A percentile compares a stretch with the other conserved stretches of the same genome.
Evolutionary conservation across 2,113 vertebrate genomes (phyloP).

Genomic region (Blennius ocellaris): DNA sequence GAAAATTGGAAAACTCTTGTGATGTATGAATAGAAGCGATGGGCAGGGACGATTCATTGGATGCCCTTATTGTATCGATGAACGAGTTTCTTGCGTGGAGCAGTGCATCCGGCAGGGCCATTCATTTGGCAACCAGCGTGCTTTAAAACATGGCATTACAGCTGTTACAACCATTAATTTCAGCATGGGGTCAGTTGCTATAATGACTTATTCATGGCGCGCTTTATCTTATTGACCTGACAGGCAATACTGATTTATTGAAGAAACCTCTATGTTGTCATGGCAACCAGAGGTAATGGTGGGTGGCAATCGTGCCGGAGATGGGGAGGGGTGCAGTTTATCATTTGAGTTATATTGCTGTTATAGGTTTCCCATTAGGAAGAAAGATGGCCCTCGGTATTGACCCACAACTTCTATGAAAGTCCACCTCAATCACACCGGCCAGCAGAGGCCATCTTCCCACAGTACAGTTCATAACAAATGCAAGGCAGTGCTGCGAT

Average conservation of each 20-base stretch:
- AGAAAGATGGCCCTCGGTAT: conserved; percentile 74
- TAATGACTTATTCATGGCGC: conserved; percentile 79
- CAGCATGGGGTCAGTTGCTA: conserved; percentile 71
- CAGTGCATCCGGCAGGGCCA: conserved; percentile 42
- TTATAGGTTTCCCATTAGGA: conserved; percentile 81
- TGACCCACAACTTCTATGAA: conserved; percentile 77
- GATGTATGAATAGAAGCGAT: conserved; percentile 66
- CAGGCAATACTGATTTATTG: conserved; percentile 78
- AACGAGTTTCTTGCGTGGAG: conserved; percentile 34
- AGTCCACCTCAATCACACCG: conserved; percentile 74
- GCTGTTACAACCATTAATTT: conserved; percentile 75
- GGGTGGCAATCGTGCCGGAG: conserved; percentile 67
- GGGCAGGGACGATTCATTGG: conserved; percentile 61
- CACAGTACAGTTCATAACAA: conserved; percentile 24
- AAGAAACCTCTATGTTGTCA: conserved; percentile 72
- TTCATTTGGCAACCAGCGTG: conserved; percentile 53
- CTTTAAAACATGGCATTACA: conserved; percentile 75
- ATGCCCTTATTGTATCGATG: conserved; percentile 52
- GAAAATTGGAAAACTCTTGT: conserved; percentile 85
- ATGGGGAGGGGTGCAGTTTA: conserved; percentile 68
- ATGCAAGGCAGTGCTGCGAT: conserved; percentile 47
- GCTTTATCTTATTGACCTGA: conserved; percentile 80
- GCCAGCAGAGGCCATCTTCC: conserved; percentile 43
- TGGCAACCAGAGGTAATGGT: conserved; percentile 79
- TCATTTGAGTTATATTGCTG: conserved; percentile 78